Conservation (phyloP, 2,113 vertebrate genomes). For the Crotalus tigris region DNA sequence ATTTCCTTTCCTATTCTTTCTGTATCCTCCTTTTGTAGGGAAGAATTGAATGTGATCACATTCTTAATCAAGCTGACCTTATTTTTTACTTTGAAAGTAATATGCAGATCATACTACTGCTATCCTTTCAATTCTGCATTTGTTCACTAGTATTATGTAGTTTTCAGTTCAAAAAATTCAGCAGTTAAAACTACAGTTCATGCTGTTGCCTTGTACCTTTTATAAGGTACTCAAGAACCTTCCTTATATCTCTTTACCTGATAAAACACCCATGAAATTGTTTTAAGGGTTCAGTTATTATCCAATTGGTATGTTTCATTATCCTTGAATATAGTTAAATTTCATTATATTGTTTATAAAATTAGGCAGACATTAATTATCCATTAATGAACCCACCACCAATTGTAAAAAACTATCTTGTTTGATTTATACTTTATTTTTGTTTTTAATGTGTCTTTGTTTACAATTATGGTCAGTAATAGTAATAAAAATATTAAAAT, state of each 20-base stretch:
- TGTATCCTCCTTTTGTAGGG: not conserved
- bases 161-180: not conserved
- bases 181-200: not conserved
- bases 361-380: not conserved
- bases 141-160: not conserved
- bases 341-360: not conserved
- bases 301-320: not conserved
- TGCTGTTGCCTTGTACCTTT: not conserved
- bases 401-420: not conserved
- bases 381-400: not conserved
- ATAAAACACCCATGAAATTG: not conserved
- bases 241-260: not conserved
- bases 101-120: not conserved
- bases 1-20: not conserved
- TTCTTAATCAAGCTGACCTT: not conserved
- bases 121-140: not conserved
- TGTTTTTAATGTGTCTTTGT: not conserved
- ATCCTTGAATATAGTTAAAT: not conserved
- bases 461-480: not conserved
- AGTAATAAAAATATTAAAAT: not conserved
- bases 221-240: not conserved
- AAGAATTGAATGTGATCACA: not conserved
- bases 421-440: not conserved
- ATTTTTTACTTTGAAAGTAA: not conserved
- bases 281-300: not conserved